Base-by-base conservation (phyloP, 2,888 invertebrate species). In the Drosophila antonietae region DNA sequence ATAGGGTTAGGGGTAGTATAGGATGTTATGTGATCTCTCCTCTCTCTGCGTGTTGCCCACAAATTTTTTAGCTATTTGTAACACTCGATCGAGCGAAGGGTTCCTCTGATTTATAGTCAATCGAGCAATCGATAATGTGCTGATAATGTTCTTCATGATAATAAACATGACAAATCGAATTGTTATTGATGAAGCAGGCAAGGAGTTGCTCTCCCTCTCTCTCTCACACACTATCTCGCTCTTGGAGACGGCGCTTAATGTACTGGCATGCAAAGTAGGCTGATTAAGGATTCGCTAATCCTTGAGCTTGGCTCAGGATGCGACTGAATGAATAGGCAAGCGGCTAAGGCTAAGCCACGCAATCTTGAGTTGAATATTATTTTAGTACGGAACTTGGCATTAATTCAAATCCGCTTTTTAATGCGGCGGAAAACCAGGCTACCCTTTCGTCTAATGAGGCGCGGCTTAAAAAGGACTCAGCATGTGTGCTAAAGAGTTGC, bases 21-120 rank as follows among this genome's bases (percentile, higher is more conserved):
- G 76, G 75, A 68, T 75, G 75, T 35, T 28, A 72, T 71, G 71
- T 53, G 57, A 78, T 74, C 66, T 64, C 69, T 64, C 33, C n/a
- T 49, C 35, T 31, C 18, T 20, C 43, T 9, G 35, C 4, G 37
- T 39, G 66, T 39, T 89, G 85, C 89, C 85, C 88, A 83, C 89
- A 84, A 88, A 80, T 87, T 87, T 82, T 87, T 80, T 78, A 75
- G 41, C 78, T 57, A 89, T 87, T 89, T 87, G 89, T 81, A 80
- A 80, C 81, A 81, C 79, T 73, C 78, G 76, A 80, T 77, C 74
- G 78, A 56, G 61, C 51, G 47, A 49, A 18, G 44, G 47, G 57
- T 64, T 56, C 57, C 33, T 31, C 69, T 83, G 80, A 88, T 87
- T 87, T 80, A 87, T 77, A 67, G 75, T 77, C 73, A 76, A 81